Evolutionary conservation across 2,797 vertebrate species (phyloP).

Genomic region (Malurus leucopterus): DNA sequence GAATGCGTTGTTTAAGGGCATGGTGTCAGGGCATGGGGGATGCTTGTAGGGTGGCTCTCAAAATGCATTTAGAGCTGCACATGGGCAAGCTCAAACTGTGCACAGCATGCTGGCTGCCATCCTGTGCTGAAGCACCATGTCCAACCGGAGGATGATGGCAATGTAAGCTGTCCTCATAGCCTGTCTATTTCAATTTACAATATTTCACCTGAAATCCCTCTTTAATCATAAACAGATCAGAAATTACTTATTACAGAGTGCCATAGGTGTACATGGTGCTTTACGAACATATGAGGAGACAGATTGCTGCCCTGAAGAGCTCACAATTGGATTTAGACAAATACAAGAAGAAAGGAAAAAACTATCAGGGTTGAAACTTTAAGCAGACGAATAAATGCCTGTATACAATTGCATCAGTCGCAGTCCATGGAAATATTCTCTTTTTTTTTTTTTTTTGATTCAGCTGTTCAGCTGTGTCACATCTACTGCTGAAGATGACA

Average conservation of each 20-base stretch:
- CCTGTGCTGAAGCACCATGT: not conserved
- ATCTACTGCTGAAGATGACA: slow-evolving; percentile 43
- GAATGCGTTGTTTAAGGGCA: not conserved
- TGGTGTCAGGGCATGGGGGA: not conserved
- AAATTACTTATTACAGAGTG: slow-evolving; percentile 39
- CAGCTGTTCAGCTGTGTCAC: slow-evolving; percentile 45
- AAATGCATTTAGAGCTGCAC: not conserved
- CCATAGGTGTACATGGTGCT: slow-evolving; percentile 27
- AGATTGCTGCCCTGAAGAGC: slow-evolving; percentile 57
- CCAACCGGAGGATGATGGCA: not conserved
- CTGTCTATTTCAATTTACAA: slow-evolving; percentile 35
- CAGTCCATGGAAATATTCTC: not conserved
- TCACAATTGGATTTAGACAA: slow-evolving; percentile 35
- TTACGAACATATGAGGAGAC: slow-evolving; percentile 49
- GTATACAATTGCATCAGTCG: slow-evolving; percentile 47
- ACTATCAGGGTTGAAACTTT: not conserved
- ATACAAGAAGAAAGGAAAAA: slow-evolving; percentile 48
- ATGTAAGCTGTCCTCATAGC: not conserved
- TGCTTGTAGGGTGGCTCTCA: not conserved
- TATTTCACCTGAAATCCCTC: slow-evolving; percentile 41
- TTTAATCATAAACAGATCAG: slow-evolving; percentile 39
- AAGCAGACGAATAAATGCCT: slow-evolving; percentile 44
- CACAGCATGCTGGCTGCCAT: not conserved
- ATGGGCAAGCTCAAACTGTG: not conserved
- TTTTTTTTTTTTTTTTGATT: slow-evolving; percentile 41